phyloP scores from a whole-genome alignment of 2,113 vertebrate genomes.

The Aplodontia rufa region DNA sequence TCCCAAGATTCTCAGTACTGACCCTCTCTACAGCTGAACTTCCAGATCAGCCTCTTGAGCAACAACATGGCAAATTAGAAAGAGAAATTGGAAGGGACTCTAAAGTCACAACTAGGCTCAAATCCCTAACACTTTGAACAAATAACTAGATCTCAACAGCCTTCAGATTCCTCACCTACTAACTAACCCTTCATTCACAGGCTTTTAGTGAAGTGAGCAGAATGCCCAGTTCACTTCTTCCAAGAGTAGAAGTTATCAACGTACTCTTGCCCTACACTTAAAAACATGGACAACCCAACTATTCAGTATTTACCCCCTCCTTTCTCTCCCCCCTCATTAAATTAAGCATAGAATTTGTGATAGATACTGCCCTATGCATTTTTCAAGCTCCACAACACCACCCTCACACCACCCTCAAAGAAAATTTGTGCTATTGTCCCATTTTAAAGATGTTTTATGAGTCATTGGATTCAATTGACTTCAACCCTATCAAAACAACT shows the following conservation, averaged over 20 bases:
- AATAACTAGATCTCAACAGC: no score
- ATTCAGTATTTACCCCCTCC: background rate
- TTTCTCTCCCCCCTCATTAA: background rate
- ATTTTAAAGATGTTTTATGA: background rate
- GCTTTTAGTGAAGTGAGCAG: background rate
- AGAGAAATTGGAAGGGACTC: no score
- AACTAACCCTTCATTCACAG: accelerated
- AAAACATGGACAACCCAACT: background rate
- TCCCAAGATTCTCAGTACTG: no score
- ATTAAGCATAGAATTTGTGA: background rate
- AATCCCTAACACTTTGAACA: no score
- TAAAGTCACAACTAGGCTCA: no score
- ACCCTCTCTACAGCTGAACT: no score
- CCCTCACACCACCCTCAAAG: background rate
- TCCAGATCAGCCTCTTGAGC: no score
- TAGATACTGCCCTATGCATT: background rate
- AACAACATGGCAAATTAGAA: no score
- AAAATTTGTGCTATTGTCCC: background rate
- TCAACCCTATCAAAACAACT: background rate
- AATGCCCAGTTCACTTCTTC: background rate
- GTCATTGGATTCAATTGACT: background rate
- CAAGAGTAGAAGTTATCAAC: background rate
- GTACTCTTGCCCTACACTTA: background rate
- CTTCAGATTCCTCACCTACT: background rate
- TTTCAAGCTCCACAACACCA: background rate